These are phyloP conservation scores for Diorhabda sublineata DNA, from an alignment of 1,140 invertebrate genomes.

Conservation along the genomic window DNA sequence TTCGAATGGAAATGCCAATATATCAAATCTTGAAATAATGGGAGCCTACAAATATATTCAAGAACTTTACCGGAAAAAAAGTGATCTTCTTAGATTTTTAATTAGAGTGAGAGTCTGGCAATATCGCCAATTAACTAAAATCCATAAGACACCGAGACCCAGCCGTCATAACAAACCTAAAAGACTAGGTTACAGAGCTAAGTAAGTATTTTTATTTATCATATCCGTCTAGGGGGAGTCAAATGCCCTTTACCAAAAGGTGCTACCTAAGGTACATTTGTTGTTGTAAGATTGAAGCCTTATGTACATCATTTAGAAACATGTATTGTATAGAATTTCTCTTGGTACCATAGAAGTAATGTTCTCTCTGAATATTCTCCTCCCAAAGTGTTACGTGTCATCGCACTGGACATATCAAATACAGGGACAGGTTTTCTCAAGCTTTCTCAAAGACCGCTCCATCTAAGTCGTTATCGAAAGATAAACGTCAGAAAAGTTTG, in stretches of 20 bases:
- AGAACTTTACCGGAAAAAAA: conserved; percentile 98
- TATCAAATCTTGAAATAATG: conserved; percentile 61
- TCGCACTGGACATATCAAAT: too few species aligned
- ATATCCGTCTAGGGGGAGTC: conserved; percentile 95
- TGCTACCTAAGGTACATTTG: conserved; percentile 95
- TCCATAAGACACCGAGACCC: conserved; percentile 91
- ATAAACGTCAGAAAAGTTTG: too few species aligned
- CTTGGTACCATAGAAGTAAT: too few species aligned
- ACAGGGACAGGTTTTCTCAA: too few species aligned
- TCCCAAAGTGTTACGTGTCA: too few species aligned
- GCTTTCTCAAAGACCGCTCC: too few species aligned
- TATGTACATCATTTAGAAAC: too few species aligned
- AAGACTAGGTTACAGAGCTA: conserved; percentile 92
- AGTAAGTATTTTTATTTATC: conserved; percentile 97
- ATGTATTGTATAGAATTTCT: too few species aligned
- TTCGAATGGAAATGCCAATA: too few species aligned
- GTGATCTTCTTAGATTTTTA: conserved; percentile 91
- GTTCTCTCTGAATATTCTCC: too few species aligned
- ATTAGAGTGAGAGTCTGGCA: conserved; percentile 96
- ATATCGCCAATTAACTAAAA: conserved; percentile 91
- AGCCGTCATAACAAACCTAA: conserved; percentile 98
- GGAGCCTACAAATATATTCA: conserved; percentile 99
- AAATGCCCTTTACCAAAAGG: conserved; percentile 98
- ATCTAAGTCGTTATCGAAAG: too few species aligned
- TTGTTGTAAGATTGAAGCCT: too few species aligned